These are phyloP conservation scores for Rhinoderma darwinii DNA, from an alignment of 2,113 vertebrate species.

Conservation along the genomic window DNA sequence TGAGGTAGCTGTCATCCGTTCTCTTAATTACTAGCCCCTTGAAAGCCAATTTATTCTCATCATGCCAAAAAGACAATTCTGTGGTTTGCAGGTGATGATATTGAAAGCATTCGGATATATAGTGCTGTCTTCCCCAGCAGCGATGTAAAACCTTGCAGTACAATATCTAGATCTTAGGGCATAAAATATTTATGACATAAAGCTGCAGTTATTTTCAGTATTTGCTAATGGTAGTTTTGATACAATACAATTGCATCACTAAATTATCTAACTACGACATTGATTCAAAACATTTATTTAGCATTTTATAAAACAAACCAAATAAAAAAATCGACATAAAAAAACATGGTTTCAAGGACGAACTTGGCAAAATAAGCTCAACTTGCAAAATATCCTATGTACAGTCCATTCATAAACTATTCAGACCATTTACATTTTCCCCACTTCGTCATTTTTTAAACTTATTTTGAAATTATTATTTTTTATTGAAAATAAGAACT, in stretches of 20 bases:
- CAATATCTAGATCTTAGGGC: background rate
- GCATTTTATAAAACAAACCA: background rate
- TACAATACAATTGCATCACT: too few species aligned
- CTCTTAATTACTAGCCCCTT: background rate
- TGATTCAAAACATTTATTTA: too few species aligned
- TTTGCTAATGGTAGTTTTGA: background rate
- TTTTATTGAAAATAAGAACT: too few species aligned
- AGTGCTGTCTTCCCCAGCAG: background rate
- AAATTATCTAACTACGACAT: background rate
- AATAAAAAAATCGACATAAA: too few species aligned
- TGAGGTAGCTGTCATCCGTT: background rate
- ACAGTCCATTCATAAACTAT: too few species aligned
- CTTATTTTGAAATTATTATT: too few species aligned
- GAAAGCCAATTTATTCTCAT: background rate
- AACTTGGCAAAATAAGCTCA: too few species aligned
- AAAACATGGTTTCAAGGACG: too few species aligned
- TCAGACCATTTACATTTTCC: too few species aligned
- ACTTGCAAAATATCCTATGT: too few species aligned
- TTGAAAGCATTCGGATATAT: background rate
- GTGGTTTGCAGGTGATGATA: slow-evolving; percentile 22
- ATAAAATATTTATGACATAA: slow-evolving; percentile 21
- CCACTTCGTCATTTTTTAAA: too few species aligned
- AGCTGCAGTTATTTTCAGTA: background rate
- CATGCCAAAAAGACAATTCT: background rate
- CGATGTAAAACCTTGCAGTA: background rate